These are phyloP conservation scores for Caenorhabditis brenneri DNA, from an alignment of 1,140 invertebrate species.

Conservation along the genomic window DNA sequence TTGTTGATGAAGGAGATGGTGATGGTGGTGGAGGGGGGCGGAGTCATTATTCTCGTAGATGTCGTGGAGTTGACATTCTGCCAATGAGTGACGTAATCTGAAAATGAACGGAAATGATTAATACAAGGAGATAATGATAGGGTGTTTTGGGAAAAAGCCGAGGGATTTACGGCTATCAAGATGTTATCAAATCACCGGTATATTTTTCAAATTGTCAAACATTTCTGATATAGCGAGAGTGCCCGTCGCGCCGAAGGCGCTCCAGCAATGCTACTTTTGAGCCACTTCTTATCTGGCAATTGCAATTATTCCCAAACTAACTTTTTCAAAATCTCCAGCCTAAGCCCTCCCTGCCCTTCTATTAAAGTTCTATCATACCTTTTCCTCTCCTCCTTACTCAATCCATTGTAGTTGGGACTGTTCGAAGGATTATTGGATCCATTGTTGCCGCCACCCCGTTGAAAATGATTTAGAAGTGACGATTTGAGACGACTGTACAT, in stretches of 20 bases:
- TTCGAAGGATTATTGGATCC: background rate
- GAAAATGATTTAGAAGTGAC: slow-evolving; percentile 30
- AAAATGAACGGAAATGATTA: background rate
- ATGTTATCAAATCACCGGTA: too few species aligned
- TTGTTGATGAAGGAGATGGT: too few species aligned
- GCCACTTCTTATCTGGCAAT: too few species aligned
- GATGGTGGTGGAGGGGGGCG: background rate
- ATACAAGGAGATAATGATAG: too few species aligned
- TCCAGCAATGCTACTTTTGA: too few species aligned
- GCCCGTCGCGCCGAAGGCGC: too few species aligned
- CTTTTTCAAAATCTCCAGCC: background rate
- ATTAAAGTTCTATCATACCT: background rate
- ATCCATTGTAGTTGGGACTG: background rate
- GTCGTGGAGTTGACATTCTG: slow-evolving; percentile 19
- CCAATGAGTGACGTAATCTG: slow-evolving; percentile 22
- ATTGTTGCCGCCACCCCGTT: too few species aligned
- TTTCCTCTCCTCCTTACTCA: background rate
- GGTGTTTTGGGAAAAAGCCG: too few species aligned
- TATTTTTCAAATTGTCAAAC: too few species aligned
- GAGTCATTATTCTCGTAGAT: slow-evolving; percentile 5
- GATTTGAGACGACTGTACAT: slow-evolving; percentile 43
- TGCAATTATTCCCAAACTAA: background rate
- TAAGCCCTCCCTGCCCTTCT: too few species aligned
- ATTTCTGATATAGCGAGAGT: too few species aligned
- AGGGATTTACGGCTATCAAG: too few species aligned